Evolutionary conservation across 2,888 invertebrate species (phyloP), one percentile per base, ranked within the genome.

Genomic region (Himalopsyche anomala): DNA sequence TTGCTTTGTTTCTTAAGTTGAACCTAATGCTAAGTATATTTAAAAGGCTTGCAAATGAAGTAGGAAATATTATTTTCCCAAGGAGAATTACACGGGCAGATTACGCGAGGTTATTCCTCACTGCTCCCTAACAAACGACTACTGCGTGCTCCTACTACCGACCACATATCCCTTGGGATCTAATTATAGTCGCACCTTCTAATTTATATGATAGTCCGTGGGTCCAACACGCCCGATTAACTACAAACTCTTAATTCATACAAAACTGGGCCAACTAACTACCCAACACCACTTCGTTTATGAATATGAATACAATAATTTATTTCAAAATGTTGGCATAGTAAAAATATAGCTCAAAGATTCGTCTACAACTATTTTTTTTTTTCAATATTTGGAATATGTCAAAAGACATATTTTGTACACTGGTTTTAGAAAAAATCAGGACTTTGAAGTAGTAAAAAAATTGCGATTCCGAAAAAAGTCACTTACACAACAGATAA

Each of bases 141-240:
- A 36, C 55, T 83, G 82, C 82, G 83, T 85, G 82, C 83, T 83
- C 82, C 40, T 74, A 55, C 51, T 42, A 38, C 69, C 40, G 74
- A 55, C 79, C 80, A 38, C 69, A 54, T 51, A 28, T 79, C 85
- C 85, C 82, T 12, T 9, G 83, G 55, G 80, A 85, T 80, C 81
- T 85, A 85, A 85, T 85, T 85, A 85, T 85, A 62, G 80, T 85
- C 83, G 74, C 85, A 81, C 81, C 81, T 55, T 42, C 79, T 85
- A 85, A 85, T 83, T 85, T 85, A 85, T 85, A 85, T 74, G 17
- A 83, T 45, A 42, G 36, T 74, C 45, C 69, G 45, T 74, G 74
- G 40, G 28, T 9, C 38, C 40, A 42, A 15, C 80, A 40, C 28
- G 62, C 62, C 62, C 19, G 62, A 62, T 19, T 28, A 62, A 62